phyloP scores from a whole-genome alignment of 2,797 vertebrate species.

The Sebastiscus albofasciatus region DNA sequence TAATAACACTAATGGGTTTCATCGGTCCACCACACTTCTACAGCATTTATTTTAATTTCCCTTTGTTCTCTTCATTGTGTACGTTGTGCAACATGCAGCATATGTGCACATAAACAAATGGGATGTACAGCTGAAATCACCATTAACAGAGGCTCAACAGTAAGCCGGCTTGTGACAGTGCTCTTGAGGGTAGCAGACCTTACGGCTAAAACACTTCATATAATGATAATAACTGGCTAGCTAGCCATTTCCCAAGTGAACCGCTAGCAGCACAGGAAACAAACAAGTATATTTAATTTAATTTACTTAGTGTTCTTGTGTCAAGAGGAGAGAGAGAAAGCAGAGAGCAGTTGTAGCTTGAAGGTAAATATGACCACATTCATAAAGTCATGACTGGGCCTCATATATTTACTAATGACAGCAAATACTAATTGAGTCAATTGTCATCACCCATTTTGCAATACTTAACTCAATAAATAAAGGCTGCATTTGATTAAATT shows the following conservation, averaged over 20 bases:
- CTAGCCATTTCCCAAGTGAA: slow-evolving; percentile 18
- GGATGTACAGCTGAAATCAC: slow-evolving; percentile 7
- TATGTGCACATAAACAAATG: slow-evolving; percentile 10
- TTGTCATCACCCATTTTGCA: not conserved
- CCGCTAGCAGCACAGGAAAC: slow-evolving; percentile 9
- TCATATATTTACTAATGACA: not conserved
- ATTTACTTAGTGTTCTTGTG: slow-evolving; percentile 1
- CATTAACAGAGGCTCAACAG: slow-evolving; percentile 34
- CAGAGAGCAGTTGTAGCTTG: not conserved
- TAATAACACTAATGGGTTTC: slow-evolving; percentile 31
- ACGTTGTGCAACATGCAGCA: not conserved
- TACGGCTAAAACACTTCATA: slow-evolving; percentile 25
- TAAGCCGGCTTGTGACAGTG: not conserved
- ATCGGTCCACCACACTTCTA: slow-evolving; percentile 1
- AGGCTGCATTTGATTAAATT: not conserved
- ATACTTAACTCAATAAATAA: not conserved
- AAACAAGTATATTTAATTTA: slow-evolving; percentile 17
- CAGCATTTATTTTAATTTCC: slow-evolving; percentile 10
- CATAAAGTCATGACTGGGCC: not conserved
- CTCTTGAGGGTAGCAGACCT: not conserved
- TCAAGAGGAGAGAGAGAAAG: not conserved
- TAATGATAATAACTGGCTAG: slow-evolving; percentile 17
- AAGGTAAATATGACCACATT: not conserved
- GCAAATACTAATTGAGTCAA: not conserved
- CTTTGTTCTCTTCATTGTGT: slow-evolving; percentile 20